phyloP scores from a whole-genome alignment of 2,888 invertebrate species.

The Trachelus stipa region DNA sequence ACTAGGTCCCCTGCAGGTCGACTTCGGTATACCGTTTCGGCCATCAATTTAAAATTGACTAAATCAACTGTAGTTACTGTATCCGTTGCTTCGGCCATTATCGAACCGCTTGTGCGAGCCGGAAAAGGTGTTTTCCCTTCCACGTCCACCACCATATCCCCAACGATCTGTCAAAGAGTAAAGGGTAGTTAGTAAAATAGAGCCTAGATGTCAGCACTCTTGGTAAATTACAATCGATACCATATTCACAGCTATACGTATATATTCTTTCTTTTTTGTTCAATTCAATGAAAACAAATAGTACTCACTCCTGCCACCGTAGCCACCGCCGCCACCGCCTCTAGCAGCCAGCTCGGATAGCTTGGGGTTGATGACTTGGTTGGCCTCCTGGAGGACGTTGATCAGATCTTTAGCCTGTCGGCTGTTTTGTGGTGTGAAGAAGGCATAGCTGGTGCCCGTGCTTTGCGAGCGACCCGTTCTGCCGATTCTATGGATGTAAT shows the following conservation, averaged over 20 bases:
- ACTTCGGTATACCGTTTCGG: constrained; percentile 32
- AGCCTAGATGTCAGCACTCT: not conserved
- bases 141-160: constrained; percentile 51
- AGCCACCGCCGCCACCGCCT: constrained; percentile 71
- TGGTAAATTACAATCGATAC: not conserved
- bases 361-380: constrained; percentile 85
- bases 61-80: constrained; percentile 51
- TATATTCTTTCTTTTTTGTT: not conserved
- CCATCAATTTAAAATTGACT: constrained; percentile 12
- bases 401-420: constrained; percentile 91
- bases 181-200: not conserved
- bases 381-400: constrained; percentile 89
- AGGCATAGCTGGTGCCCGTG: constrained; percentile 93
- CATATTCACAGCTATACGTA: not conserved
- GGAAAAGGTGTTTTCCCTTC: constrained; percentile 53
- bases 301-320: constrained; percentile 66
- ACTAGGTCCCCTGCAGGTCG: constrained; percentile 21
- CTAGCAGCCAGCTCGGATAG: constrained; percentile 82
- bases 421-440: constrained; percentile 90
- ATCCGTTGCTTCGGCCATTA: constrained; percentile 44
- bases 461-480: constrained; percentile 89
- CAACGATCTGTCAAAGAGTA: constrained; percentile 47
- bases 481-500: constrained; percentile 96
- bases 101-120: constrained; percentile 57
- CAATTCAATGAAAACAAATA: not conserved